Evolutionary conservation across 1,140 invertebrate genomes (phyloP), one percentile per base, ranked within the genome.

Genomic region (Macrotrachela quadricornifera): DNA sequence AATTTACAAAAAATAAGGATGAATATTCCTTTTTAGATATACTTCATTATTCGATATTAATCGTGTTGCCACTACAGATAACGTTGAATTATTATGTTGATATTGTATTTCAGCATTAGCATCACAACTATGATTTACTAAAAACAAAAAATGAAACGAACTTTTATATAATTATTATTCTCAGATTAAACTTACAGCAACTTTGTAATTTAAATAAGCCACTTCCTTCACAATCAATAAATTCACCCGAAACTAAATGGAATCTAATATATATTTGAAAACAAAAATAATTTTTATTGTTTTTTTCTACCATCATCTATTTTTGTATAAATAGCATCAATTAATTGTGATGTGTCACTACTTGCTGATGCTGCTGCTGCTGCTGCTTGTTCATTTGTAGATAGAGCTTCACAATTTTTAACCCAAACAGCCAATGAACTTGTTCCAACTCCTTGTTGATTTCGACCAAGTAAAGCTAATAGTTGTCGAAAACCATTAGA

Each of bases 371-470:
- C 42, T 15, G 42, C 50, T n/a, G 42, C 41, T 16, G 50, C 39
- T 39, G 45, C 42, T 14, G 50, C 50, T 30, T 45, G 13, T 2
- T 30, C 14, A 0, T 16, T 1, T 30, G 49, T 17, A n/a, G 16
- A 6, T 9, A 21, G 40, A n/a, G 42, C 42, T 14, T 78, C 75
- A 49, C 81, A 78, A 57, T 80, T 80, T 58, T 78, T 79, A 0
- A 81, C 80, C 85, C 85, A 92, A 54, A 78, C 73, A 56, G 81
- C 79, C 43, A 91, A 77, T 0, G 84, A 76, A 71, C 83, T 88
- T 8, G 85, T 85, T 6, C 85, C 87, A 58, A 94, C 80, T 50
- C 87, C 87, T 73, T 94, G 88, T 1, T 82, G 83, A 71, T 95
- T 92, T 30, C 81, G 85, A 15, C 84, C 86, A 58, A 92, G 75